Conservation (phyloP, 2,113 vertebrate species). For the Rostratula benghalensis region DNA sequence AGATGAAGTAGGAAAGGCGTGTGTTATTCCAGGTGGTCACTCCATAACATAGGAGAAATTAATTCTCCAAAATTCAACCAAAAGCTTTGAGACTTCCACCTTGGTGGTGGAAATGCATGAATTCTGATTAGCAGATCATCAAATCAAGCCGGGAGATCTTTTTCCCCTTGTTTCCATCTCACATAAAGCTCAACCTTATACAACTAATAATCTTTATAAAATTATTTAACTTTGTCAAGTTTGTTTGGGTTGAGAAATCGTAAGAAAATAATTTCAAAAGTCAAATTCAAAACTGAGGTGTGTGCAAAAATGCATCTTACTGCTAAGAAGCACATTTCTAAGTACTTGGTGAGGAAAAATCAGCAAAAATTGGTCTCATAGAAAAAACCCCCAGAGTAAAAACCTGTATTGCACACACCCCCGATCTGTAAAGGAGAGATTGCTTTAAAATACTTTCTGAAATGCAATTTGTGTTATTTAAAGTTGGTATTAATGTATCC, state of each 20-base stretch:
- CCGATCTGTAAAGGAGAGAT: not conserved
- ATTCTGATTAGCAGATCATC: not conserved
- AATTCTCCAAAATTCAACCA: not conserved
- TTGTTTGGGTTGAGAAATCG: not conserved
- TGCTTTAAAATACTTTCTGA: not conserved
- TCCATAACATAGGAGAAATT: not conserved
- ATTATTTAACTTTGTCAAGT: not conserved
- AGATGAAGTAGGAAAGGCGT: not conserved
- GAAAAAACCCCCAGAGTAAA: not conserved
- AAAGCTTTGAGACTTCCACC: not conserved
- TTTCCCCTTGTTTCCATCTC: not conserved
- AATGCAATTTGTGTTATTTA: not conserved
- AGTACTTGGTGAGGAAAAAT: not conserved
- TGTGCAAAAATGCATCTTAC: not conserved
- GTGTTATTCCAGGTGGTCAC: not conserved
- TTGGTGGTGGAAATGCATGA: not conserved
- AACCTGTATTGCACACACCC: not conserved
- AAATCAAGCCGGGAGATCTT: not conserved
- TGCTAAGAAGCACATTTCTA: not conserved
- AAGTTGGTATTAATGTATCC: not conserved
- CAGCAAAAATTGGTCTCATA: not conserved
- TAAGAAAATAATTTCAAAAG: not conserved
- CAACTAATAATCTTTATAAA: not conserved
- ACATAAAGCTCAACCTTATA: not conserved
- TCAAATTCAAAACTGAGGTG: not conserved